Base-by-base conservation (phyloP, 2,113 vertebrate species). In the Paedocypris sp. region DNA sequence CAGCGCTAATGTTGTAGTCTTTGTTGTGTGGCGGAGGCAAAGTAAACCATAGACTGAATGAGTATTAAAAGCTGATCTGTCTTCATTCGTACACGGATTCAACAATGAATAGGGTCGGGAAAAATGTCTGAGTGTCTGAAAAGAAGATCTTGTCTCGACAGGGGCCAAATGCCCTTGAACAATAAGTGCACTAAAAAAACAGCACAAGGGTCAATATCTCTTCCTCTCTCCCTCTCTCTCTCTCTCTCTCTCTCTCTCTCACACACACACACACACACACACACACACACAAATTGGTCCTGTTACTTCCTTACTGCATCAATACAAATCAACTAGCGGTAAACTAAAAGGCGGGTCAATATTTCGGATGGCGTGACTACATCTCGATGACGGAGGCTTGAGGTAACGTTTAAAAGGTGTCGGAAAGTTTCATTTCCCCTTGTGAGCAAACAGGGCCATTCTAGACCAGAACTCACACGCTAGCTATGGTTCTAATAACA, bases 11-110 rank as follows among this genome's bases (percentile, higher is more conserved):
- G 53, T 43, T 6, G 25, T 31, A 7, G 38, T 43, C 41, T 43
- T 29, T 23, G 43, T 26, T 43, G 25, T 8, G 6, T 42, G 53
- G 20, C 9, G 53, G 6, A 15, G 53, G 19, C 36, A 43, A 57
- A 31, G 26, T 10, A 5, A 29, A 42, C 15, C 43, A 12, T 26
- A 61, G 4, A 7, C 7, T 10, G 15, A 53, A 42, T 64, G 50
- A 47, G 18, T 29, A 69, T 64, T 46, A 63, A 51, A 68, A 3
- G 7, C 6, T 22, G 54, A 60, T 60, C 15, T 23, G 28, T 65
- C 56, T 49, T 50, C 61, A 41, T 65, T 64, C 6, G 49, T 10
- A 56, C 48, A 60, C 9, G 36, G 56, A 57, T 41, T 5, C 12
- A 50, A 42, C 29, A 26, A 10, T 60, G 31, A 50, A 50, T 20